Conservation (phyloP, 1,140 invertebrate species). For the Zaprionus gabonicus region DNA sequence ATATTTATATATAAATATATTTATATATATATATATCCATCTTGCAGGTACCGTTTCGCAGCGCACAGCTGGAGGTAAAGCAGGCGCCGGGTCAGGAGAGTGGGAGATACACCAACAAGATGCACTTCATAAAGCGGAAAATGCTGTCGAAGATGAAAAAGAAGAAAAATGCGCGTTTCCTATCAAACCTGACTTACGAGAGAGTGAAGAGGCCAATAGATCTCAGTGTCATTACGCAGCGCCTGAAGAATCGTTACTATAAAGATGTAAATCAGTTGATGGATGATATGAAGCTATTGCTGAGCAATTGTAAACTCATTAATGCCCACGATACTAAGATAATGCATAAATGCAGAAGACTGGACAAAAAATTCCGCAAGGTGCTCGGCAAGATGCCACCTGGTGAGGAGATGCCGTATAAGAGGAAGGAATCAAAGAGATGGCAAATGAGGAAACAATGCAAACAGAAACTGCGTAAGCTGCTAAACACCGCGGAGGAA, state of each 20-base stretch:
- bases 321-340: neutral
- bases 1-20: too few species aligned
- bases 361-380: neutral
- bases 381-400: neutral
- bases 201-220: conserved; percentile 5
- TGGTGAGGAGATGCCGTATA: conserved; percentile 4
- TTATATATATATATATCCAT: neutral
- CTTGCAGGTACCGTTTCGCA: neutral
- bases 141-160: neutral
- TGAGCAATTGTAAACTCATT: conserved; percentile 7
- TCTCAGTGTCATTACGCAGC: neutral
- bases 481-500: neutral
- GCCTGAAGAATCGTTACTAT: conserved; percentile 25
- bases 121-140: conserved; percentile 3
- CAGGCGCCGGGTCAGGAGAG: neutral
- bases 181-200: neutral
- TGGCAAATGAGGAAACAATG: neutral
- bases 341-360: neutral
- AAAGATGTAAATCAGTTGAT: conserved; percentile 2
- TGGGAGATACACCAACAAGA: conserved; percentile 22
- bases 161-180: neutral
- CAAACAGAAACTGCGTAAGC: neutral
- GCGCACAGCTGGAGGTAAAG: conserved; percentile 5
- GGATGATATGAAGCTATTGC: neutral
- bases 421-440: neutral